Evolutionary conservation across 2,113 vertebrate species (phyloP).

Genomic region (Chloroceryle aenea): DNA sequence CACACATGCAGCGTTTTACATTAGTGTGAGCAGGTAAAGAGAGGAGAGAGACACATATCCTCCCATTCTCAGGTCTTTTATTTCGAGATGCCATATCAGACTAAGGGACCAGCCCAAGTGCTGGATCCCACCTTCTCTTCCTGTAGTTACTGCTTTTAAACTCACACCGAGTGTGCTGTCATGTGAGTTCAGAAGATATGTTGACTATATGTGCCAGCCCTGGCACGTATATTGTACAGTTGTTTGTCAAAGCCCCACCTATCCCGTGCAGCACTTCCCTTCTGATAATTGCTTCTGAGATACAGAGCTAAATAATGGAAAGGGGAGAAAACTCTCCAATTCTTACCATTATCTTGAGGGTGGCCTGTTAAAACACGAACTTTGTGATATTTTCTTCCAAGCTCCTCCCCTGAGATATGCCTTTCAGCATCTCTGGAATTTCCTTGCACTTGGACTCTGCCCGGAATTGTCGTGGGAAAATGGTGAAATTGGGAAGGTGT

Average conservation of each 20-base stretch:
- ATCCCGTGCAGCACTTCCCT: slow-evolving; percentile 42
- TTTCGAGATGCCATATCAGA: background rate
- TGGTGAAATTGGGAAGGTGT: background rate
- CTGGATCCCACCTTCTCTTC: background rate
- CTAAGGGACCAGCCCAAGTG: background rate
- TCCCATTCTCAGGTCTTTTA: background rate
- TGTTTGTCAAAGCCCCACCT: slow-evolving; percentile 47
- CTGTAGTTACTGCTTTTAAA: background rate
- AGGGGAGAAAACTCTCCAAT: background rate
- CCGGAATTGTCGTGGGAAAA: background rate
- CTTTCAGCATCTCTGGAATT: slow-evolving; percentile 25
- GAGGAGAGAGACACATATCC: background rate
- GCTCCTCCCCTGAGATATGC: background rate
- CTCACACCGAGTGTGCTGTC: background rate
- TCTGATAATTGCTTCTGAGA: slow-evolving; percentile 21
- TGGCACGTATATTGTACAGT: background rate
- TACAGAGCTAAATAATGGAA: slow-evolving; percentile 1
- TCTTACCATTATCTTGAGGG: slow-evolving; percentile 34
- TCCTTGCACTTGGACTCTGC: slow-evolving; percentile 3
- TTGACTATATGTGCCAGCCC: background rate
- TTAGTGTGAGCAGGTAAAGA: background rate
- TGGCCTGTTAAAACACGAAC: slow-evolving; percentile 55
- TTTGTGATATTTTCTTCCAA: slow-evolving; percentile 17
- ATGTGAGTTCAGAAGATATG: background rate
- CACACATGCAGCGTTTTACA: background rate